phyloP scores from a whole-genome alignment of 2,888 invertebrate genomes.

The Melolontha melolontha region DNA sequence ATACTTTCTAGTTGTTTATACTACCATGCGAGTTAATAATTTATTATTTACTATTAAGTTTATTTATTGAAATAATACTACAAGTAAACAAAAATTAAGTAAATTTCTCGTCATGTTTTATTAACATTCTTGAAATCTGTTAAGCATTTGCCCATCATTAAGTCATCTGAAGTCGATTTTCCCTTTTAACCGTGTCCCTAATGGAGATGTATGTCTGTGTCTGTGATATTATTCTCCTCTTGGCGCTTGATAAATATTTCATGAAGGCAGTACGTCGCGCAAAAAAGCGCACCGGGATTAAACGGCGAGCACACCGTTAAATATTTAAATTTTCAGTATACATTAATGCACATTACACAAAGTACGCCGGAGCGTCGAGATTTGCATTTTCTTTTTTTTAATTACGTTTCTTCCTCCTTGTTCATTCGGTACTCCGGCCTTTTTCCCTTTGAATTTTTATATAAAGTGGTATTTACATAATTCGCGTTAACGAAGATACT shows the following conservation, averaged over 20 bases:
- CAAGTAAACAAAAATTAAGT: no score
- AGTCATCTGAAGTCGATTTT: no score
- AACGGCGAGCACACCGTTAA: conserved; percentile 12
- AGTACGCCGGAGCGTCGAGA: conserved; percentile 38
- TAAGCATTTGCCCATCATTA: no score
- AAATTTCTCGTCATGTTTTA: no score
- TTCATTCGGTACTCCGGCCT: no score
- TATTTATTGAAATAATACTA: no score
- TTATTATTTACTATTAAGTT: no score
- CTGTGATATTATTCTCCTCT: neutral
- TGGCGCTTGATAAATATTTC: conserved; percentile 26
- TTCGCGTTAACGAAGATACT: conserved; percentile 49
- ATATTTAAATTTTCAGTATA: conserved; percentile 29
- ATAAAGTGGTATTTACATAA: conserved; percentile 49
- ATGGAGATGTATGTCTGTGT: no score
- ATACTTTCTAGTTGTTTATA: no score
- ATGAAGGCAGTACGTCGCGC: conserved; percentile 9
- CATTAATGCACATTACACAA: conserved; percentile 29
- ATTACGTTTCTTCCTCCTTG: conserved; percentile 46
- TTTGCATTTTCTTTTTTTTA: conserved; percentile 48
- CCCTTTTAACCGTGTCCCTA: no score
- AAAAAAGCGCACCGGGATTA: conserved; percentile 22
- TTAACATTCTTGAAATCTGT: no score
- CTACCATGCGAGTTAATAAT: no score
- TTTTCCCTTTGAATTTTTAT: conserved; percentile 48